A percentile compares a stretch with the other conserved stretches of the same genome.
Conservation (phyloP, 2,113 vertebrate genomes). For the Candoia aspera region DNA sequence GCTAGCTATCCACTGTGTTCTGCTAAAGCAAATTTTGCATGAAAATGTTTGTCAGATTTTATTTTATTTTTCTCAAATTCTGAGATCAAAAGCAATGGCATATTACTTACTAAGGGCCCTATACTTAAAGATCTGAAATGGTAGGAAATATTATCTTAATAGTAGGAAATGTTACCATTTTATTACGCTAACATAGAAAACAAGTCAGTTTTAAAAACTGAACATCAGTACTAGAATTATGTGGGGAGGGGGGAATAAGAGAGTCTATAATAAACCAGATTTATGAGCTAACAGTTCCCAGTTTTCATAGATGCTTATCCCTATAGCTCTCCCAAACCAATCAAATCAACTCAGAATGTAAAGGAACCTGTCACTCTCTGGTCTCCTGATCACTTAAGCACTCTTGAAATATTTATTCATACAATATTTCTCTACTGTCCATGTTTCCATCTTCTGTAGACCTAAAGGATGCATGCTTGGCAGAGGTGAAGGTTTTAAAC, state of each 20-base stretch:
- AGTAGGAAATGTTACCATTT: neutral
- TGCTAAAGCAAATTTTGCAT: neutral
- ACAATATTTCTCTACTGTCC: neutral
- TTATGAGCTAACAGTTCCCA: neutral
- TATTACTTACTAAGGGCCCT: neutral
- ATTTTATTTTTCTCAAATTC: neutral
- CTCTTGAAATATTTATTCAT: neutral
- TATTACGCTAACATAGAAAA: neutral
- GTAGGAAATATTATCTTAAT: too few species aligned
- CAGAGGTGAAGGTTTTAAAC: conserved; percentile 6
- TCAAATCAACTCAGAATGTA: neutral
- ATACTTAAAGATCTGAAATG: neutral
- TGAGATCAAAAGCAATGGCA: neutral
- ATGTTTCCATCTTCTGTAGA: neutral
- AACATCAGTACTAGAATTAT: neutral
- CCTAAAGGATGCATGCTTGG: neutral
- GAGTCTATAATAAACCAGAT: neutral
- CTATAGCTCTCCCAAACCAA: neutral
- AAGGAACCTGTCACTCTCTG: neutral
- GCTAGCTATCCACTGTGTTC: neutral
- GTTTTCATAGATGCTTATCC: neutral
- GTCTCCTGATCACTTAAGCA: neutral
- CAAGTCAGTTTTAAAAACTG: neutral
- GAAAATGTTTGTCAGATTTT: neutral
- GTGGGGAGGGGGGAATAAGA: neutral